These are phyloP conservation scores for Labroides dimidiatus DNA, from an alignment of 2,797 vertebrate genomes.

Conservation along the genomic window DNA sequence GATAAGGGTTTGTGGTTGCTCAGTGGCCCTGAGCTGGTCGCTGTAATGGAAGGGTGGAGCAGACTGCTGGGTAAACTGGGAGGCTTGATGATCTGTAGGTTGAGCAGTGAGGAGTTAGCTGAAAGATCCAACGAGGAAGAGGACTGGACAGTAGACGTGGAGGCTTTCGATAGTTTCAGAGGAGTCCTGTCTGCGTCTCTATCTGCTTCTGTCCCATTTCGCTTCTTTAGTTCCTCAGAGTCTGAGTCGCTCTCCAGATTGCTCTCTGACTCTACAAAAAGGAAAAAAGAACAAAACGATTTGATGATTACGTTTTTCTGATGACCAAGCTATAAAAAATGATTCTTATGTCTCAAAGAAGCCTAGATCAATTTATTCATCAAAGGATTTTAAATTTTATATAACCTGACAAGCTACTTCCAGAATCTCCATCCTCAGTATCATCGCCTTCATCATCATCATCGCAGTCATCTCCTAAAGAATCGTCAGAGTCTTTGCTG, in stretches of 20 bases:
- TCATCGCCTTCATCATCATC: conserved; percentile 83
- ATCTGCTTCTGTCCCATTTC: conserved; percentile 87
- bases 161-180: conserved; percentile 81
- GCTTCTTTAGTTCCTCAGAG: conserved; percentile 90
- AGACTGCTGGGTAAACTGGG: conserved; percentile 70
- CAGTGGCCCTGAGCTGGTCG: conserved; percentile 79
- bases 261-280: conserved; percentile 89
- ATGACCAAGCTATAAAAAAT: conserved; percentile 19
- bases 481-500: conserved; percentile 94
- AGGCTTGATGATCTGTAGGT: conserved; percentile 86
- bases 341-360: conserved; percentile 13
- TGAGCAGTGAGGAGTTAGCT: conserved; percentile 84
- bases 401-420: conserved; percentile 94
- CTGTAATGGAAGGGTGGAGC: conserved; percentile 67
- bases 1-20: conserved; percentile 82
- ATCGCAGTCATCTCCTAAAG: conserved; percentile 89
- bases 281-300: conserved; percentile 16
- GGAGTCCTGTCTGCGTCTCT: conserved; percentile 86
- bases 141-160: conserved; percentile 83
- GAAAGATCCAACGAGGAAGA: conserved; percentile 73
- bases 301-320: conserved; percentile 36
- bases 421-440: conserved; percentile 87
- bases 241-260: conserved; percentile 93
- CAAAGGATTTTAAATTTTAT: conserved; percentile 4
- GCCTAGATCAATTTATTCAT: not conserved